Evolutionary conservation across 2,113 vertebrate genomes (phyloP), one percentile per base, ranked within the genome.

Genomic region (Hiodon tergisus): DNA sequence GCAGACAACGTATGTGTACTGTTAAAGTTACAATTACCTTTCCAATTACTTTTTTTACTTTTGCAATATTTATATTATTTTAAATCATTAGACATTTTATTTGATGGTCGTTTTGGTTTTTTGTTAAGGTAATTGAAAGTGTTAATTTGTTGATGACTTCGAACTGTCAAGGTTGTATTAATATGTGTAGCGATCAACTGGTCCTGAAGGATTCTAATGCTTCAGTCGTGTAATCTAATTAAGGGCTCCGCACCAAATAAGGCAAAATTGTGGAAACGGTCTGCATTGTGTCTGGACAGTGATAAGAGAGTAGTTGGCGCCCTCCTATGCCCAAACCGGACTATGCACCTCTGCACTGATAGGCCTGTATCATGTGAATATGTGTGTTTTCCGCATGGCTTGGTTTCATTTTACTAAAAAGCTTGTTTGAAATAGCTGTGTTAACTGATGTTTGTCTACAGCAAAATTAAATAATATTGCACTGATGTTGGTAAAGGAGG

Each of bases 231-330:
- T 78, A 81, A 82, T 73, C 79, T 78, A 85, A 82, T 85, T 83
- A 77, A 81, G 83, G 77, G 72, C 79, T 83, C 79, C 83, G 16
- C 83, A 86, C 91, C 90, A 92, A 92, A 92, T 90, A 91, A 87
- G 91, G 91, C 73, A 88, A 91, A 77, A 75, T 83, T 79, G 79
- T 79, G 79, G 53, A 83, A 85, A 78, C 75, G 54, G 71, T 73
- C 69, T 71, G 78, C 57, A 71, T 62, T 31, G 66, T 48, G 78
- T 73, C 74, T 62, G 67, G 80, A 76, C 71, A 77, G 65, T 46
- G 58, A 65, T 80, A 71, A 31, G 54, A 75, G 58, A 72, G 81
- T 58, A 77, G 71, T 71, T 76, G 79, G 87, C 88, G 87, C 88
- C 88, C 86, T 78, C 89, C 76, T 80, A 81, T 74, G 87, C 84